phyloP scores from a whole-genome alignment of 2,797 vertebrate genomes.

The Sebastes cheni region DNA sequence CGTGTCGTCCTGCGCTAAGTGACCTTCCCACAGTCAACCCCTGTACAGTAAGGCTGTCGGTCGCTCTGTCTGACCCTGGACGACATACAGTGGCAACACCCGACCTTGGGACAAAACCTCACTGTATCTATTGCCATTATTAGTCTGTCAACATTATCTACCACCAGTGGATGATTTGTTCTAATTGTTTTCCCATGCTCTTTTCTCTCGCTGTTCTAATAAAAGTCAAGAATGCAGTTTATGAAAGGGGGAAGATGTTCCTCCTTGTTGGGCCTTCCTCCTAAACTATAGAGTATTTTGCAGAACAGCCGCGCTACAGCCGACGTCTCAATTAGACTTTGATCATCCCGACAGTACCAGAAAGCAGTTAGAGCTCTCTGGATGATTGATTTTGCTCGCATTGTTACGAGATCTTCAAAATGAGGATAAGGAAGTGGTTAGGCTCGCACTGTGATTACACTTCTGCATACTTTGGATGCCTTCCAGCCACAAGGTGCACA shows the following conservation, averaged over 20 bases:
- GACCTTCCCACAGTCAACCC: constrained; percentile 75
- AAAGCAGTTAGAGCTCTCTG: constrained; percentile 27
- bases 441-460: constrained; percentile 59
- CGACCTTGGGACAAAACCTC: constrained; percentile 42
- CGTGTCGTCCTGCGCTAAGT: constrained; percentile 59
- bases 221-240: constrained; percentile 33
- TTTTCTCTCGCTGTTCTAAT: constrained; percentile 17
- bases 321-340: constrained; percentile 34
- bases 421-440: constrained; percentile 68
- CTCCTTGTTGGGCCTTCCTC: neutral
- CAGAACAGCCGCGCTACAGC: constrained; percentile 15
- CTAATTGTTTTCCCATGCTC: constrained; percentile 44
- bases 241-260: constrained; percentile 13
- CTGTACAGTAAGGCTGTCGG: constrained; percentile 7
- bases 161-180: constrained; percentile 27
- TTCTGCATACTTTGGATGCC: constrained; percentile 71
- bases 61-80: constrained; percentile 52
- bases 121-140: constrained; percentile 55
- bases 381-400: constrained; percentile 68
- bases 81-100: constrained; percentile 48
- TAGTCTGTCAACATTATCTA: constrained; percentile 60
- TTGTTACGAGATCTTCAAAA: constrained; percentile 67
- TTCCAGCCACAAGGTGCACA: constrained; percentile 72
- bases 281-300: constrained; percentile 11
- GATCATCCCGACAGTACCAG: constrained; percentile 31